A percentile compares a stretch with the other conserved stretches of the same genome.
Evolutionary conservation across 2,113 vertebrate genomes (phyloP).

Genomic region (Podilymbus podiceps): DNA sequence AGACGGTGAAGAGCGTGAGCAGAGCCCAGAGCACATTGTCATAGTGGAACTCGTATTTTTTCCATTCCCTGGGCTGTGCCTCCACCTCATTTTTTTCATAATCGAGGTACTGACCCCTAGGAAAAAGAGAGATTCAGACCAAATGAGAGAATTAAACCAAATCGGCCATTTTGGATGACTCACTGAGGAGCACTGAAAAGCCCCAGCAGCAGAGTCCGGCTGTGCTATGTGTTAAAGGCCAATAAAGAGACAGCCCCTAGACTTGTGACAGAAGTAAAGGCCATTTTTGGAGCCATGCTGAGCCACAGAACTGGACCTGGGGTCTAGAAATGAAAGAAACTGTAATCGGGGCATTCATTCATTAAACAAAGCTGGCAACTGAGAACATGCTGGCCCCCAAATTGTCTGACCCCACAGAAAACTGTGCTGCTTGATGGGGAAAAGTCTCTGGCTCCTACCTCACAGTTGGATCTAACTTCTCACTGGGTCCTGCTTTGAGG

Average conservation of each 20-base stretch:
- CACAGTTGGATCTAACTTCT: neutral
- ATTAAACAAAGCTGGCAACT: neutral
- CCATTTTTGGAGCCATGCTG: neutral
- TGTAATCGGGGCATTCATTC: neutral
- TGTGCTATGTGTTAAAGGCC: neutral
- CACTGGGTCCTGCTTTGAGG: neutral
- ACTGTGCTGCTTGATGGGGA: neutral
- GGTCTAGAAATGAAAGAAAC: neutral
- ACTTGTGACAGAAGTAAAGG: neutral
- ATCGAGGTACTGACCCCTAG: slow-evolving; percentile 91
- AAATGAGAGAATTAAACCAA: neutral
- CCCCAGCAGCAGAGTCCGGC: accelerated
- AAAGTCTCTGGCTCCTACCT: neutral
- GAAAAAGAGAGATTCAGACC: neutral
- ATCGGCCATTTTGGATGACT: neutral
- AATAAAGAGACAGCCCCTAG: neutral
- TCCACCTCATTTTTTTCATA: slow-evolving; percentile 88
- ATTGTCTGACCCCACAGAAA: neutral
- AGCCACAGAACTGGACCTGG: neutral
- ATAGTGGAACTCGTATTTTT: slow-evolving; percentile 94
- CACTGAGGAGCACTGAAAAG: neutral
- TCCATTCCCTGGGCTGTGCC: slow-evolving; percentile 90
- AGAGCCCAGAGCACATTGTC: slow-evolving; percentile 98
- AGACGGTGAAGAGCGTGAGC: slow-evolving; percentile 94
- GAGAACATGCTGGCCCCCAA: neutral